Base-by-base conservation (phyloP, 2,888 invertebrate species). In the Glaucopsyche alexis region DNA sequence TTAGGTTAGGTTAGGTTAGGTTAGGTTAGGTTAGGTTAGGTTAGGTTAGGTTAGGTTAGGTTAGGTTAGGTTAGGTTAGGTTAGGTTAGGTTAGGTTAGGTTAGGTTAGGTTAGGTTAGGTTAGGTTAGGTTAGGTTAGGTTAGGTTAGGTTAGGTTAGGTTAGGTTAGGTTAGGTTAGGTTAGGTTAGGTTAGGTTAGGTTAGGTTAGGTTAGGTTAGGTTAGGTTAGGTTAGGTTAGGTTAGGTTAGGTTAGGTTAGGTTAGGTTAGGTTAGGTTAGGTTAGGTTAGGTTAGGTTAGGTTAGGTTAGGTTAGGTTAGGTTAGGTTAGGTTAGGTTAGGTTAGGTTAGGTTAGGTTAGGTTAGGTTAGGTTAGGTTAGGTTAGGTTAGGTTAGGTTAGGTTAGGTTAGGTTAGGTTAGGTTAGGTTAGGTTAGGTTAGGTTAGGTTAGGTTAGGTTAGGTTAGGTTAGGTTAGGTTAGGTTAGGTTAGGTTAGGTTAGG, bases 101-200 rank as follows among this genome's bases (percentile, higher is more conserved):
- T 75, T 75, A 75, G 73, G 75, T 75, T 75, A 75, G 75, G 75
- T 75, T 75, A 75, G 75, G 73, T 75, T 75, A 71, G 75, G 75
- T 73, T 75, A 72, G 73, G 73, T 71, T 75, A 75, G 71, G 73
- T 75, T 72, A 50, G 72, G 72, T 72, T 72, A 66, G 72, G 72
- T 67, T 73, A 73, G 71, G 71, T 72, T 74, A 71, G 71, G 74
- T 71, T 72, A 71, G 72, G 72, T 72, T 75, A 75, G 73, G 72
- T 73, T 73, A 73, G 73, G 73, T 73, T 72, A 73, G 75, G 73
- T 75, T 73, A 72, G 73, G 73, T 73, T 75, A 70, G 73, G 73
- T 72, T 72, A 72, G 72, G 72, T 72, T 72, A 72, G 72, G 72
- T 74, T 74, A 74, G 73, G 73, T 71, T 73, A 71, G 69, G 71